A percentile compares a stretch with the other conserved stretches of the same genome.
These are phyloP conservation scores for Hesperophylax magnus DNA, from an alignment of 1,140 invertebrate species.

Conservation along the genomic window DNA sequence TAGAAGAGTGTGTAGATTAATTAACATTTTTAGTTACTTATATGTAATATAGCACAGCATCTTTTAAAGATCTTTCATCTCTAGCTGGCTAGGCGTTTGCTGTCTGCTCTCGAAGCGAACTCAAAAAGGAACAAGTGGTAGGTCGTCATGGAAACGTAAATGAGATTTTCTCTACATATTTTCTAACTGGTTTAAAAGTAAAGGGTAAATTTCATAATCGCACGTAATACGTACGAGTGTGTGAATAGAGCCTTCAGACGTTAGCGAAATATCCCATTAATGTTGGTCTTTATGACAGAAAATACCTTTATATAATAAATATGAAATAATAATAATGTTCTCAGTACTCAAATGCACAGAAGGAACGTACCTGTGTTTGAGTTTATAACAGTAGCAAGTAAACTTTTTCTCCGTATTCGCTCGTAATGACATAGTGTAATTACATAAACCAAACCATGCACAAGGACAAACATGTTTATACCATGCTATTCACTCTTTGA, in stretches of 20 bases:
- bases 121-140: constrained; percentile 34
- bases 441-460: too few relatives aligned
- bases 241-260: neutral
- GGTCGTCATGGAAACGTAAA: constrained; percentile 44
- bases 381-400: too few relatives aligned
- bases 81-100: constrained; percentile 7
- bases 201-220: constrained; percentile 33
- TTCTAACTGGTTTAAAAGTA: constrained; percentile 45
- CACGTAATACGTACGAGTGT: neutral
- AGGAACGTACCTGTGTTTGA: too few relatives aligned
- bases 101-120: constrained; percentile 14
- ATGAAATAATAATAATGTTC: too few relatives aligned
- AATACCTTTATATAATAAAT: neutral
- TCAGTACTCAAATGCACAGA: neutral
- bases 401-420: too few relatives aligned
- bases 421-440: too few relatives aligned
- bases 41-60: too few relatives aligned
- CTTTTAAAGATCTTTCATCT: too few relatives aligned
- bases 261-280: neutral
- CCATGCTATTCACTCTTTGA: too few relatives aligned
- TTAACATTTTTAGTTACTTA: too few relatives aligned
- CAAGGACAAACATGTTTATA: too few relatives aligned
- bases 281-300: neutral
- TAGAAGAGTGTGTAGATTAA: too few relatives aligned
- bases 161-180: constrained; percentile 41